Base-by-base conservation (phyloP, 2,888 invertebrate species). In the Diachrysia chrysitis region DNA sequence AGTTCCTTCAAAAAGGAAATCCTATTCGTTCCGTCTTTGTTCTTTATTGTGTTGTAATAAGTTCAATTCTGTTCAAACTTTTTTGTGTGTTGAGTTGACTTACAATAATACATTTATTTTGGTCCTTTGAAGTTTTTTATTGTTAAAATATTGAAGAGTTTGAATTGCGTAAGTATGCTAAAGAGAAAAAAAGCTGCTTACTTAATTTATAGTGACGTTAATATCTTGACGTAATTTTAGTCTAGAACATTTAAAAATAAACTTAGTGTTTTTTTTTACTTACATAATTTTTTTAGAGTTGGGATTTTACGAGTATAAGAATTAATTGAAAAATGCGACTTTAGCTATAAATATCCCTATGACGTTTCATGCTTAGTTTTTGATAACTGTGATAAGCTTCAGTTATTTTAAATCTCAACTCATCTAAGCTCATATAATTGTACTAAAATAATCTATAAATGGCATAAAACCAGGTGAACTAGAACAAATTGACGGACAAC, bases 1-100 rank as follows among this genome's bases (percentile, higher is more conserved):
- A 58, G 16, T 65, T 57, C 37, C 25, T 4, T 16, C 16, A 5
- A 69, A 65, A 58, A 21, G 35, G 54, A 65, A 68, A 58, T 64
- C 42, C 32, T 64, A 58, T 66, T 46, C 55, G 21, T 55, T 54
- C 2, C 4, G 9, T 3, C 2, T 58, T 65, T 66, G 46, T 78
- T 63, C 1, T 23, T 23, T 9, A 23, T 60, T 78, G 37, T 51
- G 37, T 64, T 2, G 14, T 17, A 25, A 51, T 35, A 54, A 64
- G 63, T 37, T 29, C 21, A 21, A 21, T 21, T 76, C 56, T 9
- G 35, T 53, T 56, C 14, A 3, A 65, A 66, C 1, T 53, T 66
- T 67, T 53, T 55, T 12, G 19, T 51, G 37, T n/a, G n/a, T 19
- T 17, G n/a, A 25, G 51, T 25, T 55, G 42, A 32, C 56, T 23